Base-by-base conservation (phyloP, 2,113 vertebrate genomes). In the cattle (Bos taurus) region DNA sequence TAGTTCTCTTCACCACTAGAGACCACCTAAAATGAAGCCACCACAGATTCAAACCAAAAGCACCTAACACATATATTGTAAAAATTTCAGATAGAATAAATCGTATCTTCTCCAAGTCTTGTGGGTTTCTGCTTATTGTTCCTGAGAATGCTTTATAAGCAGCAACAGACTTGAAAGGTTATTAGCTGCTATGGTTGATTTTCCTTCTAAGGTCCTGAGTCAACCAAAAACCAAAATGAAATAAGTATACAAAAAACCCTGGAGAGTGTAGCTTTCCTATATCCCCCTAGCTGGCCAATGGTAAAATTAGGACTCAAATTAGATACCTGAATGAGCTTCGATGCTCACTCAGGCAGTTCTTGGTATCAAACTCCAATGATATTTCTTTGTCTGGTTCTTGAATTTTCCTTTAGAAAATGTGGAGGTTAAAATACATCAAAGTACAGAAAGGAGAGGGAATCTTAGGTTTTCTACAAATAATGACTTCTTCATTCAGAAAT, bases 121-220 rank as follows among this genome's bases (percentile, higher is more conserved):
- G 74, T 89, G 91, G 97, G 98, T 98, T 97, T 97, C 98, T 46
- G 94, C 98, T 96, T 84, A 94, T 59, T 95, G 94, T 96, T 98
- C 98, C 98, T 97, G 97, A 98, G 98, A 97, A 97, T 86, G 93
- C 96, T 94, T 96, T 13, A 5, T 81, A 96, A 97, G 97, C 98
- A 98, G 98, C 95, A 88, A 96, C 23, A 78, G 56, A 84, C 97
- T 87, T 95, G 97, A 88, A 95, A 64, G 80, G 54, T 90, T 84
- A 95, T 96, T 80, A 96, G 95, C 97, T 96, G 94, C 92, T 92
- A 84, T 67, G 2, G 43, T 36, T 59, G 26, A 23, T 23, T 52
- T 91, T 80, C 74, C 33, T 90, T 84, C 78, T 59, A 67, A 98
- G 96, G 97, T 97, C 97, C 98, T 64, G 86, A 97, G 97, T 78